phyloP scores from a whole-genome alignment of 2,888 invertebrate genomes.

The Aethes cnicana region DNA sequence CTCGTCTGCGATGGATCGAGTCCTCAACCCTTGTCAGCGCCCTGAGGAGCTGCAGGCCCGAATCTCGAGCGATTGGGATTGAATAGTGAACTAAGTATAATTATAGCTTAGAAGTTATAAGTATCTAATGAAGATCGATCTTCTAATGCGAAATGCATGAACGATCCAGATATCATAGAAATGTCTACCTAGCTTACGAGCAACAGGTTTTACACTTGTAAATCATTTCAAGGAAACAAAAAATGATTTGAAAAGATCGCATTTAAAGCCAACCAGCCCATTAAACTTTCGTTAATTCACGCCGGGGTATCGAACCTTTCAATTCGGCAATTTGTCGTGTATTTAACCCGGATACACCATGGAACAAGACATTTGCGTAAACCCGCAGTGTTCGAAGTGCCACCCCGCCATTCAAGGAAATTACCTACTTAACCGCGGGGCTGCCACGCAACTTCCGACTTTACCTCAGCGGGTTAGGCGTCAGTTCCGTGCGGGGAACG shows the following conservation, averaged over 20 bases:
- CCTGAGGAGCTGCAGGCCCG: not conserved
- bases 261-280: no score
- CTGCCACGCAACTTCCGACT: conserved; percentile 1
- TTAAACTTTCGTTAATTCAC: no score
- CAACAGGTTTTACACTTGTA: no score
- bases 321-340: conserved; percentile 26
- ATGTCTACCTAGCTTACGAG: no score
- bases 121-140: no score
- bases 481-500: not conserved
- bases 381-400: conserved; percentile 20
- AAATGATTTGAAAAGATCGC: no score
- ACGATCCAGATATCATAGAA: no score
- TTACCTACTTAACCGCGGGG: conserved; percentile 24
- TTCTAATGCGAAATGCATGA: no score
- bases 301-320: conserved; percentile 5
- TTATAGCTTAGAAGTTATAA: not conserved
- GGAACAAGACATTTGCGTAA: conserved; percentile 32
- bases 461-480: not conserved
- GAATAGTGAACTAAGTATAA: no score
- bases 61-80: not conserved
- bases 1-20: conserved; percentile 37
- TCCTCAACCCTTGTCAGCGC: conserved; percentile 33
- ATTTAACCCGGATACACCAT: conserved; percentile 25
- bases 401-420: conserved; percentile 28
- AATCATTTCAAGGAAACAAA: no score